These are phyloP conservation scores for Cathartes aura DNA, from an alignment of 2,113 vertebrate genomes.

Conservation along the genomic window DNA sequence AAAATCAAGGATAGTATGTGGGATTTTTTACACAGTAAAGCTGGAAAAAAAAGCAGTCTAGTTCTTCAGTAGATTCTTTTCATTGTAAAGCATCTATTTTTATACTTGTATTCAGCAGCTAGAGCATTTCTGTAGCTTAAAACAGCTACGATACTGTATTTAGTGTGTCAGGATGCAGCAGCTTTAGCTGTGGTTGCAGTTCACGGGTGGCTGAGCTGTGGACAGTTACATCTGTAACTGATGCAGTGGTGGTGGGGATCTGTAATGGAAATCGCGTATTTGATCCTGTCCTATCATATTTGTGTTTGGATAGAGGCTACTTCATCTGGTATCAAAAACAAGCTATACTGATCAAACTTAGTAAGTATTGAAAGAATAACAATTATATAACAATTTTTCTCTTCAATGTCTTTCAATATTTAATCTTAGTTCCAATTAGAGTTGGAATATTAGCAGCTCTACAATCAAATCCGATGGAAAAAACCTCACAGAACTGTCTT, in stretches of 20 bases:
- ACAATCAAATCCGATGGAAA: background rate
- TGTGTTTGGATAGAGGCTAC: background rate
- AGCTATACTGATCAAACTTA: background rate
- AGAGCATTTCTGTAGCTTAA: background rate
- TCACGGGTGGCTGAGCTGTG: background rate
- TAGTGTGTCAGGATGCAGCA: background rate
- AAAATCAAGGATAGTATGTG: background rate
- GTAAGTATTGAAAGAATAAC: background rate
- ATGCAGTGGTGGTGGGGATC: background rate
- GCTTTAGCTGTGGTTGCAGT: background rate
- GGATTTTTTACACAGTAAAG: background rate
- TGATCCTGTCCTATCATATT: background rate
- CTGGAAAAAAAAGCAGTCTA: background rate
- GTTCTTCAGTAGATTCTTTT: background rate
- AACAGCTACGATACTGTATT: background rate
- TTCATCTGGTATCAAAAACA: background rate
- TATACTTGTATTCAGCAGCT: background rate
- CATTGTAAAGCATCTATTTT: background rate
- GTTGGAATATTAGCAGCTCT: background rate
- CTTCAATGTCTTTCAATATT: background rate
- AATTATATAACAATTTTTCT: background rate
- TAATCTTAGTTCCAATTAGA: background rate
- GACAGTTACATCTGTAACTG: background rate
- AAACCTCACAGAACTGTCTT: rapidly evolving
- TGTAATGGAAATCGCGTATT: background rate